Evolutionary conservation across 2,888 invertebrate species (phyloP).

Genomic region (Lycaena phlaeas): DNA sequence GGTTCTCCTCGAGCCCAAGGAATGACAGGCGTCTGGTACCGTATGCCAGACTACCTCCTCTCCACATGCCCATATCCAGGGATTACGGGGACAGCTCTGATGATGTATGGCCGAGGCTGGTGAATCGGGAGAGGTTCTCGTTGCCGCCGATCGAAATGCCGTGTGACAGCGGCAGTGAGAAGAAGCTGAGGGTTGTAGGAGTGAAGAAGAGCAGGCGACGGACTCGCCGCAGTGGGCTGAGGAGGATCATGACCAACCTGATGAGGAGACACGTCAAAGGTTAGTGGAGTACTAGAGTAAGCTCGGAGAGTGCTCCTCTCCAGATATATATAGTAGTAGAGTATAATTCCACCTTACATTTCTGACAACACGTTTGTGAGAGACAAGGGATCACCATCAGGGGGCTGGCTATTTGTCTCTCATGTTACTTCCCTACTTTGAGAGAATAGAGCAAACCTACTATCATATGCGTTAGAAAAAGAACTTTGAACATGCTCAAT

Average conservation of each 20-base stretch:
- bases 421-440: no score
- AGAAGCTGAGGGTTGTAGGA: slow-evolving; percentile 16
- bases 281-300: slow-evolving; percentile 22
- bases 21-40: slow-evolving; percentile 33
- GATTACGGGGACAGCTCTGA: slow-evolving; percentile 28
- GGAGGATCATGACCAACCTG: slow-evolving; percentile 41
- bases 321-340: no score
- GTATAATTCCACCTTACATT: no score
- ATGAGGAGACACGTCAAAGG: slow-evolving; percentile 43
- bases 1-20: slow-evolving; percentile 37
- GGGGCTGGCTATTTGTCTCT: no score
- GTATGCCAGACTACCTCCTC: slow-evolving; percentile 44
- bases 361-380: no score
- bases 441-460: no score
- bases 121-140: slow-evolving; percentile 25
- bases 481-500: no score
- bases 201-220: slow-evolving; percentile 19
- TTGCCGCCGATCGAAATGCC: slow-evolving; percentile 36
- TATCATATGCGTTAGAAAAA: no score
- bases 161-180: slow-evolving; percentile 20
- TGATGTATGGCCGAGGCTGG: slow-evolving; percentile 38
- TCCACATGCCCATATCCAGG: slow-evolving; percentile 38
- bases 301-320: no score
- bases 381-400: no score
- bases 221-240: slow-evolving; percentile 35